A percentile compares a stretch with the other conserved stretches of the same genome.
These are phyloP conservation scores for Auanema freiburgensis DNA, from an alignment of 2,888 invertebrate genomes.

Conservation along the genomic window DNA sequence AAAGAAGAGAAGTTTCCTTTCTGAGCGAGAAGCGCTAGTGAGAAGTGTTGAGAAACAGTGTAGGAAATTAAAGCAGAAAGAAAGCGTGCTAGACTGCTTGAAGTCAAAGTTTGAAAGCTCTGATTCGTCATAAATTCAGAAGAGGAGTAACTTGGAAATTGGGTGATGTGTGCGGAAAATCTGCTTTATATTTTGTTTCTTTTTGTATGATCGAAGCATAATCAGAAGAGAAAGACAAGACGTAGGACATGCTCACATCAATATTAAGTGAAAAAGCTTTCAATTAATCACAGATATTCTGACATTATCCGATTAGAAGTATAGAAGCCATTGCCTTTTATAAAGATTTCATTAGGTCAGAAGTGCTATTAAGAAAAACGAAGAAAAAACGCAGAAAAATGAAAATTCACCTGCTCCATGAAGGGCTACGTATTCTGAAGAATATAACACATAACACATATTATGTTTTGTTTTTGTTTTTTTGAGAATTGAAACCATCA, in stretches of 20 bases:
- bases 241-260: neutral
- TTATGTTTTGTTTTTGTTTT: conserved; percentile 3
- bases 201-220: no score
- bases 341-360: no score
- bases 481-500: no score
- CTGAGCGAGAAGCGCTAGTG: conserved; percentile 3
- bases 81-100: neutral
- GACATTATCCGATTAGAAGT: no score
- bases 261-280: neutral
- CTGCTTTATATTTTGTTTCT: no score
- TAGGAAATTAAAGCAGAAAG: neutral
- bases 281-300: no score
- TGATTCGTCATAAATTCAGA: no score
- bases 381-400: conserved; percentile 2
- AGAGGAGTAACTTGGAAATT: neutral
- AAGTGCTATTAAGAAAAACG: neutral
- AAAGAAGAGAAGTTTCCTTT: neutral
- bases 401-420: conserved; percentile 36
- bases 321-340: no score
- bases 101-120: neutral
- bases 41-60: neutral
- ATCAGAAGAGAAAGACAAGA: no score
- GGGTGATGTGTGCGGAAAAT: neutral
- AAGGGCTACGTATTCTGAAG: conserved; percentile 43
- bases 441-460: neutral